A percentile compares a stretch with the other conserved stretches of the same genome.
Conservation (phyloP, 2,888 invertebrate species). For the Yponomeuta plumbellus region DNA sequence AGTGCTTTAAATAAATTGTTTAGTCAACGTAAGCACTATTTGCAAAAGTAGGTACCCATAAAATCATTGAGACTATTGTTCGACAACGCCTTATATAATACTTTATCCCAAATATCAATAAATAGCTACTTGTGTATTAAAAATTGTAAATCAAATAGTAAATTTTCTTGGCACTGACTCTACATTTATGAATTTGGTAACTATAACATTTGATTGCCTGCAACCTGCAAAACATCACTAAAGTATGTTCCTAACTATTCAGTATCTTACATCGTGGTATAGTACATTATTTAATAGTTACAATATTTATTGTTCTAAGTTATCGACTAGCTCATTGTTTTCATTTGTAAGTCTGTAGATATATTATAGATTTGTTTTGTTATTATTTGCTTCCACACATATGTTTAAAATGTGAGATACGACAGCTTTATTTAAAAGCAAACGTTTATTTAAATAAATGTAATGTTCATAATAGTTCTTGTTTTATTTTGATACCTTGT, state of each 20-base stretch:
- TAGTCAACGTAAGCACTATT: not conserved
- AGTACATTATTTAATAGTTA: constrained; percentile 28
- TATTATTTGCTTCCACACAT: constrained; percentile 61
- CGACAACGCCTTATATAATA: not conserved
- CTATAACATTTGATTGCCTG: constrained; percentile 19
- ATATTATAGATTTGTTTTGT: constrained; percentile 36
- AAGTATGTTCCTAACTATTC: constrained; percentile 42
- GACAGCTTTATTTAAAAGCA: constrained; percentile 73
- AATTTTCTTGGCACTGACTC: not conserved
- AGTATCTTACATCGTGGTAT: constrained; percentile 32
- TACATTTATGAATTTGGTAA: not conserved
- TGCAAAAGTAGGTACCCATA: not conserved
- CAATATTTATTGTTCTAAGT: constrained; percentile 61
- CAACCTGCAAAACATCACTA: constrained; percentile 45
- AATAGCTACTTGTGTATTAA: not conserved
- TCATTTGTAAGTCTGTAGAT: constrained; percentile 60
- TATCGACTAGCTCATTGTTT: constrained; percentile 44
- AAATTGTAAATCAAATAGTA: not conserved
- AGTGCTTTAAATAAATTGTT: constrained; percentile 53
- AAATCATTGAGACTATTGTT: not conserved
- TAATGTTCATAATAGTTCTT: constrained; percentile 51
- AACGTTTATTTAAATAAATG: constrained; percentile 69
- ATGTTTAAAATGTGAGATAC: constrained; percentile 59
- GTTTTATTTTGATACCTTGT: constrained; percentile 55
- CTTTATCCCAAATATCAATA: not conserved